Conservation (phyloP, 2,797 vertebrate genomes). For the Clarias pachynema region DNA sequence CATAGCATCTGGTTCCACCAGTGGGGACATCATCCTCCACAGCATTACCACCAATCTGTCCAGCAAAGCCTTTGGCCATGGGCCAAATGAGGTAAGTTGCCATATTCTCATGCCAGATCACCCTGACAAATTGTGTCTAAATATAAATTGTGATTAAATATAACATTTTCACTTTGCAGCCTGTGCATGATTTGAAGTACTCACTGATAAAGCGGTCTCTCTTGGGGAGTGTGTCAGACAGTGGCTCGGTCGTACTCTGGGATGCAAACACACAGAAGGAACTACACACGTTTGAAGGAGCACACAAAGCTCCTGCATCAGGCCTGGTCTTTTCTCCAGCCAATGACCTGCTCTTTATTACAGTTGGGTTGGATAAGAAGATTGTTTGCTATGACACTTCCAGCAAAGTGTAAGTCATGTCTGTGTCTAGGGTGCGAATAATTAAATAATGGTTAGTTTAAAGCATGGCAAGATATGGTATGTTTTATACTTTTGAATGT, state of each 20-base stretch:
- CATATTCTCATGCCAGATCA: not conserved
- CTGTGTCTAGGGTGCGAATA: not conserved
- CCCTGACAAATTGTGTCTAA: not conserved
- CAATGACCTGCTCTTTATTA: slow-evolving; percentile 91
- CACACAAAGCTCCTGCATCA: slow-evolving; percentile 92
- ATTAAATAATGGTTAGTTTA: not conserved
- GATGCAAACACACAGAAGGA: slow-evolving; percentile 90
- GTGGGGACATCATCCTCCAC: slow-evolving; percentile 92
- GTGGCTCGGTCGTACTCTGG: slow-evolving; percentile 91
- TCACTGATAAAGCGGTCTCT: slow-evolving; percentile 89
- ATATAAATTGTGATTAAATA: slow-evolving; percentile 1
- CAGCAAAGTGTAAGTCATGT: slow-evolving; percentile 87
- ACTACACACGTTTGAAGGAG: slow-evolving; percentile 83
- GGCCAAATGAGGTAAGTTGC: slow-evolving; percentile 81
- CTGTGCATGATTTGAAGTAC: slow-evolving; percentile 88
- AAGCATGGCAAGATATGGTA: not conserved
- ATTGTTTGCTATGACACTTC: slow-evolving; percentile 93
- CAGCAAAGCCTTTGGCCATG: slow-evolving; percentile 89
- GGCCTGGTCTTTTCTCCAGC: slow-evolving; percentile 93
- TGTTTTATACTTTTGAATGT: not conserved
- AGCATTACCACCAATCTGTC: slow-evolving; percentile 93
- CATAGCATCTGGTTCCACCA: slow-evolving; percentile 90
- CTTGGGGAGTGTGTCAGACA: slow-evolving; percentile 90
- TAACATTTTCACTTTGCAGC: slow-evolving; percentile 69
- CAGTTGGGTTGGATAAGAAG: slow-evolving; percentile 95